Evolutionary conservation across 2,888 invertebrate genomes (phyloP).

Genomic region (Caenorhabditis angaria): DNA sequence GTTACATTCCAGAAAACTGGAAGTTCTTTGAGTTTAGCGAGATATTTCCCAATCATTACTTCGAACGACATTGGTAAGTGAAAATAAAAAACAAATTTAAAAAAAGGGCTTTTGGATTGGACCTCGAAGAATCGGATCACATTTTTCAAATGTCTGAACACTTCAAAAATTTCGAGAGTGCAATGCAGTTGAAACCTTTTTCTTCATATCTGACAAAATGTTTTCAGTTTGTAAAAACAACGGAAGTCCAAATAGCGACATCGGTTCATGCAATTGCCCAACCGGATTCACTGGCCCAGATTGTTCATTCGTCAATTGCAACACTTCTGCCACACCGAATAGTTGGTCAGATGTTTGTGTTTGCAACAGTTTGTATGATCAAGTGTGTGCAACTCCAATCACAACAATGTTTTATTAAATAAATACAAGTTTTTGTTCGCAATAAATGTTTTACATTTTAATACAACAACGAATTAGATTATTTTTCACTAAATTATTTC

Average conservation of each 20-base stretch:
- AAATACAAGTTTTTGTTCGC: neutral
- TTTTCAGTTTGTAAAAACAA: slow-evolving; percentile 19
- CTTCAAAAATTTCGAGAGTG: too few relatives aligned
- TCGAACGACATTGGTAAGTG: neutral
- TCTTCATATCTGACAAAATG: neutral
- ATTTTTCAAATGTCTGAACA: too few relatives aligned
- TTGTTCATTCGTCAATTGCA: slow-evolving; percentile 22
- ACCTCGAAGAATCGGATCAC: neutral
- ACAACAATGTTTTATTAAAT: neutral
- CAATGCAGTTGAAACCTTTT: neutral
- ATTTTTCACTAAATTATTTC: neutral
- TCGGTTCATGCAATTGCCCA: slow-evolving; percentile 16
- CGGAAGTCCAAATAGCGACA: slow-evolving; percentile 5
- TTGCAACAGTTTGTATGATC: slow-evolving; percentile 14
- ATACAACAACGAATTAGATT: neutral
- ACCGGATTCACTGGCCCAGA: slow-evolving; percentile 17
- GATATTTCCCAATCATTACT: slow-evolving; percentile 30
- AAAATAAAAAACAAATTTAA: neutral
- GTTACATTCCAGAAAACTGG: slow-evolving; percentile 7
- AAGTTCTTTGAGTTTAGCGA: slow-evolving; percentile 2
- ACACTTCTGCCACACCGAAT: slow-evolving; percentile 5
- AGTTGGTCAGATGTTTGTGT: slow-evolving; percentile 32
- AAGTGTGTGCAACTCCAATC: slow-evolving; percentile 8
- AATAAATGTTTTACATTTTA: neutral
- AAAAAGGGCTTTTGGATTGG: neutral